Evolutionary conservation across 1,140 invertebrate species (phyloP), one percentile per base, ranked within the genome.

Genomic region (Macrocentrus cingulum): DNA sequence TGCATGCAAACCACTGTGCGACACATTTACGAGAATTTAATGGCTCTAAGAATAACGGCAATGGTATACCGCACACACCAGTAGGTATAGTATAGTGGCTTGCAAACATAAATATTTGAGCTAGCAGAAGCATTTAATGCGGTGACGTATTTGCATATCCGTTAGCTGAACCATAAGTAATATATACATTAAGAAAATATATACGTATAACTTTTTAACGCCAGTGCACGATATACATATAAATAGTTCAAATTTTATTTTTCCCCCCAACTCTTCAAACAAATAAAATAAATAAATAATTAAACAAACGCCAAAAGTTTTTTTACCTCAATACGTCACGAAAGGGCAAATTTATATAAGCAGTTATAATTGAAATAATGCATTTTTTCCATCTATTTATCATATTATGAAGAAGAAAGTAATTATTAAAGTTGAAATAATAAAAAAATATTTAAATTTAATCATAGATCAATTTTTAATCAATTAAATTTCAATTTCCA

Each of bases 71-170:
- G 18, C 37, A 16, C 18, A 46, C 18, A 54, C 13, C 13, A 39
- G 36, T 3, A 29, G n/a, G n/a, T n/a, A n/a, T n/a, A n/a, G n/a
- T n/a, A n/a, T n/a, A n/a, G n/a, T n/a, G 29, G 22, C 39, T 39
- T 23, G 53, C n/a, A 49, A 56, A 13, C 20, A 59, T 59, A 59
- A 59, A 52, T 52, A 52, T 59, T 45, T 44, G 36, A 59, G 36
- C 54, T 42, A 25, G 49, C 18, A 25, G 52, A 50, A 48, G 45
- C 51, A 44, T 54, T 55, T 55, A 55, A 49, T 46, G 46, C 19
- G 11, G 19, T 50, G 20, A 41, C 20, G 25, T 37, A 56, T 61
- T 56, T 61, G 45, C 54, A 51, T 56, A 56, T 56, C 45, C 45
- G 23, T 56, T 56, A 51, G 34, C 49, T 60, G 25, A 15, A 22